phyloP scores from a whole-genome alignment of 1,140 invertebrate species.

The Hestina assimilis region DNA sequence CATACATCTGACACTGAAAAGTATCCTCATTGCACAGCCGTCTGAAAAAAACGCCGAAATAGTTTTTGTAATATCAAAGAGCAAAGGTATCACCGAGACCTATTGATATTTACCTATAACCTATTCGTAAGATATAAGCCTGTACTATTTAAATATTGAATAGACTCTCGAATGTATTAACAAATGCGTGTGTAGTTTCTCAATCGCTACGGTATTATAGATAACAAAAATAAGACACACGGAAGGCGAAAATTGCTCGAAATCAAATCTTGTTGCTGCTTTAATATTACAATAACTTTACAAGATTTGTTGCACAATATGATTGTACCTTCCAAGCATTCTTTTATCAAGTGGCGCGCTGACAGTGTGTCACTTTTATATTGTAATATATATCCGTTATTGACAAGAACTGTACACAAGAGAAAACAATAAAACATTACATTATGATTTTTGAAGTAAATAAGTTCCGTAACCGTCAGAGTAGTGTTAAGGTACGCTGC shows the following conservation, averaged over 20 bases:
- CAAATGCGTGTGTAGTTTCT: conserved; percentile 71
- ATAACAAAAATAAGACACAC: conserved; percentile 63
- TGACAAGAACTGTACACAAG: conserved; percentile 35
- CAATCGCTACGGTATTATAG: conserved; percentile 49
- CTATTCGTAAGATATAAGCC: neutral
- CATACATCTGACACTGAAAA: conserved; percentile 73
- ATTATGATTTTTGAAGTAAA: conserved; percentile 45
- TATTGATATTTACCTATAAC: neutral
- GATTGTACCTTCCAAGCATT: conserved; percentile 77
- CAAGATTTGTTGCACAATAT: conserved; percentile 79
- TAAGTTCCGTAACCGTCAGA: conserved; percentile 66
- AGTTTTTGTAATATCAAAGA: conserved; percentile 78
- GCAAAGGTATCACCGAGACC: conserved; percentile 33
- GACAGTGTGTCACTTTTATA: conserved; percentile 76
- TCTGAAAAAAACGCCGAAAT: conserved; percentile 70
- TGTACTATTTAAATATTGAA: neutral
- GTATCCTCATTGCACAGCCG: conserved; percentile 74
- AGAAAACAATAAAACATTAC: no score
- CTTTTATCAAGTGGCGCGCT: conserved; percentile 63
- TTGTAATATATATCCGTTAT: conserved; percentile 55
- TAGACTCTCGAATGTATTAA: conserved; percentile 8
- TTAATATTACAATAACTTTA: conserved; percentile 78
- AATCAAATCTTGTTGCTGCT: conserved; percentile 72
- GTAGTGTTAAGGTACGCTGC: conserved; percentile 70
- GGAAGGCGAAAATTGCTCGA: conserved; percentile 67